Base-by-base conservation (phyloP, 2,797 vertebrate genomes). In the Hybognathus amarus region DNA sequence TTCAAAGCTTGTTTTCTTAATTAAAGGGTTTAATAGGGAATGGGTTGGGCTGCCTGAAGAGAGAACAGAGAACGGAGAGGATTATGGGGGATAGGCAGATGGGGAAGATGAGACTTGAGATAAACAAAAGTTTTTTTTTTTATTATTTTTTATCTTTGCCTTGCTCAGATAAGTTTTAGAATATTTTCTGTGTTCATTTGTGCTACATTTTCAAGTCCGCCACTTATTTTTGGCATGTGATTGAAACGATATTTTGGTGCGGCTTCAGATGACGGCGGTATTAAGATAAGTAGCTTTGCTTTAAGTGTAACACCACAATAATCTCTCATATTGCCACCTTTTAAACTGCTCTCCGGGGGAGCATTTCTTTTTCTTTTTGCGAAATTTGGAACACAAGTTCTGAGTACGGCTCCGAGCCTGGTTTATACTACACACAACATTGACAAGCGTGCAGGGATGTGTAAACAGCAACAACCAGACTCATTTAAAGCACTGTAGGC, bases 1-100 rank as follows among this genome's bases (percentile, higher is more conserved):
- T 80, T 94, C 93, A 94, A 94, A 94, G 93, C 90, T 83, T 85
- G 85, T 80, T 91, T 92, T 93, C 89, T 90, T 94, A 93, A 94
- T 94, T 92, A 90, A 85, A 88, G 87, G 87, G 85, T 89, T 81
- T 84, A 88, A 84, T 82, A 70, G 82, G 82, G 63, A 77, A 75
- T 80, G 73, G 71, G 78, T 56, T 61, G 85, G 75, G 85, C 77
- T 69, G 83, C 86, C 87, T 83, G 83, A 77, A 77, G 59, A 56
- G 73, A 70, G 47, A 79, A 56, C 36, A 64, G 79, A 88, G 17
- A 73, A 12, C 69, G 71, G 42, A 59, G 73, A 83, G 64, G 78
- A 63, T 80, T 67, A 85, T 85, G 74, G 59, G 80, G 18, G 52
- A 33, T 56, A 79, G 63, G 74, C 63, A n/a, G 69, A 78, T 85